phyloP scores from a whole-genome alignment of 2,113 vertebrate genomes.

The Megaptera novaeangliae region DNA sequence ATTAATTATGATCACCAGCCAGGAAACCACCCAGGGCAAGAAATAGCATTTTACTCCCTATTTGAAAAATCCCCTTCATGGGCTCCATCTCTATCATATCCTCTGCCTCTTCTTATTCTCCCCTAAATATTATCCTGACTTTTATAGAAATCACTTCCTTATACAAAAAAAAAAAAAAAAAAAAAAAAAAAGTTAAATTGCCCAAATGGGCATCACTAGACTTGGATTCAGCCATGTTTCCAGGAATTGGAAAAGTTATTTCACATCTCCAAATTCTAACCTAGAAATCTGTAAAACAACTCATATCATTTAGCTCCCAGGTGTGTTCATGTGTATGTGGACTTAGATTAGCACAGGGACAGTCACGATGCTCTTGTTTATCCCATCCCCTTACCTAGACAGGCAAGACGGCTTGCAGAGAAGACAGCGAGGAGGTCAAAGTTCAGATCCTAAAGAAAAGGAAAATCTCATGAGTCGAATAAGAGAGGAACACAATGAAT shows the following conservation, averaged over 20 bases:
- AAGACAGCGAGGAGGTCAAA: neutral
- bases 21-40: neutral
- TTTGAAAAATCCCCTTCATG: neutral
- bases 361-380: neutral
- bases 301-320: neutral
- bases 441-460: neutral
- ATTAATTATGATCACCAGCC: neutral
- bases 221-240: neutral
- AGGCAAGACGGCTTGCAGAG: neutral
- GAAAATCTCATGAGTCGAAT: neutral
- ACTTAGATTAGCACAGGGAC: neutral
- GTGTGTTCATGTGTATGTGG: neutral
- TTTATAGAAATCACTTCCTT: neutral
- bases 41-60: neutral
- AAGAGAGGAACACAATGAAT: neutral
- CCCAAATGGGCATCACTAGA: neutral
- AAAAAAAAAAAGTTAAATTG: neutral
- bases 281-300: neutral
- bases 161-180: neutral
- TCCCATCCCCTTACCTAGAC: neutral
- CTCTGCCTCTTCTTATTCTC: neutral
- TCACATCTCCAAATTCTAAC: neutral
- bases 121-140: neutral
- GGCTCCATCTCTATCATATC: rapidly evolving
- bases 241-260: neutral